Evolutionary conservation across 2,888 invertebrate genomes (phyloP), one percentile per base, ranked within the genome.

Genomic region (Beris chalybata): DNA sequence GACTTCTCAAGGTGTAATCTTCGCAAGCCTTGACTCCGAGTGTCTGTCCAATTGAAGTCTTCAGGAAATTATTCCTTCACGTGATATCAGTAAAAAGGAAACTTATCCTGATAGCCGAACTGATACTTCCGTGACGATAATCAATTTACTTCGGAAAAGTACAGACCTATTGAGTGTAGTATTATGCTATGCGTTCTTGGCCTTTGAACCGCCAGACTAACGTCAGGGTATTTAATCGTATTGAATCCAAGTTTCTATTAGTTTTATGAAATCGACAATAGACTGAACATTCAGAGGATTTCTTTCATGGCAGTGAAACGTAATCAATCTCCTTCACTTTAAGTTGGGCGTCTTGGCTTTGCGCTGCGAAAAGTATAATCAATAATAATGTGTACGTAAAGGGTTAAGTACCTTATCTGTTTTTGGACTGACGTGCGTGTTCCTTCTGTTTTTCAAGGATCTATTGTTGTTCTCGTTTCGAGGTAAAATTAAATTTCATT

Each of bases 41-140:
- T 67, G 67, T 67, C 67, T 67, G 57, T 67, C 64, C 22, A 58
- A 67, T 64, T 67, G 67, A 67, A 67, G 67, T 53, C 59, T 67
- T 64, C 30, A 57, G 67, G 67, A 67, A 67, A 67, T 67, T 67
- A 64, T 54, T 64, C 64, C 54, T 58, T 67, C 67, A 67, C 67
- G 64, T 64, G 58, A 67, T 64, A 64, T 58, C 59, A 54, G 52
- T 58, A 31, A 38, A 31, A 64, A 64, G 32, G 64, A 53, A 64
- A 54, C 55, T 52, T 53, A 58, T 58, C 48, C 50, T 54, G 67
- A 67, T 67, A 64, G 61, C 64, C 50, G 59, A 67, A 69, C 69
- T 69, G 67, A 67, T 69, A 64, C 59, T 71, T 65, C 56, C 59
- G 29, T 56, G 61, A 48, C 61, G 48, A 48, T 61, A 56, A 61